Base-by-base conservation (phyloP, 2,113 vertebrate genomes). In the Fregetta grallaria region DNA sequence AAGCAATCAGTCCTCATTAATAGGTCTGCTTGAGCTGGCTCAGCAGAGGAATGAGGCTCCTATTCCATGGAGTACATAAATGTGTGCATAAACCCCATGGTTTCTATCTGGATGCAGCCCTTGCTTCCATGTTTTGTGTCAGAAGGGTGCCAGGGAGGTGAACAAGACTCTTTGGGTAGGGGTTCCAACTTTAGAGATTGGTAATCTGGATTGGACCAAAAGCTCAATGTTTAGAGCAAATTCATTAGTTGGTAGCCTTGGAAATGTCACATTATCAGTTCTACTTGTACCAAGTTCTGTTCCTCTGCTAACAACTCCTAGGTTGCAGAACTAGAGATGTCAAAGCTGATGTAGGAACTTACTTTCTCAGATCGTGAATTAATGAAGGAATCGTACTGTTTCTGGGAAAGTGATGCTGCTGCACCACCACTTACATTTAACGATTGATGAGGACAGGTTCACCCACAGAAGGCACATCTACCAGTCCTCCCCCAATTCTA, bases 241-340 rank as follows among this genome's bases (percentile, higher is more conserved):
- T 56, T 56, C 13, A 6, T 49, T 8, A 49, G 8, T 7, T 15
- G 15, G 21, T 6, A 78, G 42, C 18, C 40, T 49, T 0, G 0
- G 47, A 70, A 87, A 80, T 10, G 22, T 17, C 29, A 21, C 13
- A 25, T 44, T 42, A 59, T 44, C 10, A 9, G 17, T 72, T 90
- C 55, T 26, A 45, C 36, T 62, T 29, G 8, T 15, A 34, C 15
- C 5, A 44, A 49, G 32, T 49, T 22, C 63, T n/a, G 27, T 9
- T 72, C 63, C 38, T 50, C 78, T 72, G 36, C 58, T 73, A 38
- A 67, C 30, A 76, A 23, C 10, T 53, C 34, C 52, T 21, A 18
- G 26, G 58, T 42, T n/a, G 76, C 52, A 50, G 20, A 76, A n/a
- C 40, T 8, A 22, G 53, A n/a, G 30, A 32, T 49, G 49, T 29